Conservation (phyloP, 2,113 vertebrate genomes). For the Sterna hirundo region DNA sequence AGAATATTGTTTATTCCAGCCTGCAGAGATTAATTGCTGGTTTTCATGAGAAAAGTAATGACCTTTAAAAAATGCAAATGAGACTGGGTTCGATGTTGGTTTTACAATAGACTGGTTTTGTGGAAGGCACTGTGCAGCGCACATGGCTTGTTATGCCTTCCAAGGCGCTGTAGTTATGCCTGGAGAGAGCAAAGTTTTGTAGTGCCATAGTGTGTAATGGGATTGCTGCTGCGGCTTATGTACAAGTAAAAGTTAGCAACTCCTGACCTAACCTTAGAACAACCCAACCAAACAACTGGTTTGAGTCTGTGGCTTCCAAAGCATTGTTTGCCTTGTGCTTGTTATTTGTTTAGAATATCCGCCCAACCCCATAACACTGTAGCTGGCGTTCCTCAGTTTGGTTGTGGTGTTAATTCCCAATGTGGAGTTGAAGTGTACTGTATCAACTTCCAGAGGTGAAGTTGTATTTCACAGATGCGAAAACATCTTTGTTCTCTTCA, state of each 20-base stretch:
- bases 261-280: neutral
- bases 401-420: neutral
- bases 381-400: neutral
- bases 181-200: neutral
- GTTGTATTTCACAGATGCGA: neutral
- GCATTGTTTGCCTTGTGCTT: neutral
- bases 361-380: neutral
- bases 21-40: neutral
- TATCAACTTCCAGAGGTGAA: neutral
- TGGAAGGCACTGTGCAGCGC: neutral
- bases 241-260: neutral
- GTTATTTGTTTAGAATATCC: neutral
- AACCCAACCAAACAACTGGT: neutral
- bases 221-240: neutral
- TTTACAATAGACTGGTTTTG: neutral
- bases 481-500: neutral
- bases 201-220: fast-evolving
- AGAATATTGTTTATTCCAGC: neutral
- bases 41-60: neutral
- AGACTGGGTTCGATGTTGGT: neutral
- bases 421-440: neutral
- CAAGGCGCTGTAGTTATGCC: fast-evolving
- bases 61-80: neutral
- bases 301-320: neutral
- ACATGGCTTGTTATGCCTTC: fast-evolving